These are phyloP conservation scores for Lerema accius DNA, from an alignment of 1,140 invertebrate species.

Conservation along the genomic window DNA sequence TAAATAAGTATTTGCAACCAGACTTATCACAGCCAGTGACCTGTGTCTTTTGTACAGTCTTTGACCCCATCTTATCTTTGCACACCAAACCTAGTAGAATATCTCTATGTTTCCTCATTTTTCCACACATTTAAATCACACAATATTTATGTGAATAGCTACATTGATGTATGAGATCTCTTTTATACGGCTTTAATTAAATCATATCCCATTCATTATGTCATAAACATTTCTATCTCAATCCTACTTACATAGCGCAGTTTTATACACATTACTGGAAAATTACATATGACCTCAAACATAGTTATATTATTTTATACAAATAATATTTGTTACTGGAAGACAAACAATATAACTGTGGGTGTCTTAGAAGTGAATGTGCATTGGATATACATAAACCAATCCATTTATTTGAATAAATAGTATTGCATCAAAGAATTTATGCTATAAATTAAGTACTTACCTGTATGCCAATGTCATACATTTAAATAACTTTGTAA, in stretches of 20 bases:
- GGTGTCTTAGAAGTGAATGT: background rate
- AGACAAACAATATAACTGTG: background rate
- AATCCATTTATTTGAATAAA: too few relatives aligned
- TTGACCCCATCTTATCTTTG: conserved; percentile 75
- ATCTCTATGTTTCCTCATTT: conserved; percentile 64
- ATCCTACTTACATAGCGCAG: background rate
- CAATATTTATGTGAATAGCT: background rate
- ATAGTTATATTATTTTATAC: background rate
- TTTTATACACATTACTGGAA: background rate
- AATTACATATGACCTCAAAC: conserved; percentile 28
- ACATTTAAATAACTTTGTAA: conserved; percentile 97
- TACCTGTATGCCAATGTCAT: conserved; percentile 98
- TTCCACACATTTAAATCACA: conserved; percentile 5
- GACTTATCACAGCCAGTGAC: conserved; percentile 72
- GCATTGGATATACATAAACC: too few relatives aligned
- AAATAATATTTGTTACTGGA: background rate
- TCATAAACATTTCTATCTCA: background rate
- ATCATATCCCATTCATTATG: background rate
- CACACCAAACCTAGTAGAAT: conserved; percentile 49
- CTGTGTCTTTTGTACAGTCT: conserved; percentile 70
- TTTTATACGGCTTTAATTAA: background rate
- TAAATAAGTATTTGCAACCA: conserved; percentile 62
- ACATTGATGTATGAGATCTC: background rate
- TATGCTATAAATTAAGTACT: conserved; percentile 46
- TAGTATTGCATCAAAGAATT: too few relatives aligned